These are phyloP conservation scores for Pelodytes ibericus DNA, from an alignment of 2,797 vertebrate species.

Conservation along the genomic window DNA sequence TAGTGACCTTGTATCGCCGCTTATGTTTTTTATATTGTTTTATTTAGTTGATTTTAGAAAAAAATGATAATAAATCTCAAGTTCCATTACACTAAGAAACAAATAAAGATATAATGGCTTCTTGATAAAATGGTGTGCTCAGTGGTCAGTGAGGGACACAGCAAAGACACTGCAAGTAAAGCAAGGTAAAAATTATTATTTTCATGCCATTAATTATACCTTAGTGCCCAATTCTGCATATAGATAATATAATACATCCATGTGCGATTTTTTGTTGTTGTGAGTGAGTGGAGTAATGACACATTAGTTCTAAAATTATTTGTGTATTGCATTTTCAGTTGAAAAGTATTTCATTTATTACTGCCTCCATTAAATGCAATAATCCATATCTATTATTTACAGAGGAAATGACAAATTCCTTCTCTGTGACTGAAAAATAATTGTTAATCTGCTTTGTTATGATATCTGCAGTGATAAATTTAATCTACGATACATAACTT, in stretches of 20 bases:
- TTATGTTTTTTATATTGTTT: not conserved
- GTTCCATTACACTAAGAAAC: slow-evolving; percentile 62
- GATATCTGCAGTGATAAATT: not conserved
- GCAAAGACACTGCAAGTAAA: slow-evolving; percentile 63
- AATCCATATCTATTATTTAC: slow-evolving; percentile 24
- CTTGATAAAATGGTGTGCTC: slow-evolving; percentile 78
- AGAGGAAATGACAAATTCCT: slow-evolving; percentile 11
- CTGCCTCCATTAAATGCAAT: slow-evolving; percentile 17
- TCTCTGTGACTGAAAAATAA: slow-evolving; percentile 2
- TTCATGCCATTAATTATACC: slow-evolving; percentile 72
- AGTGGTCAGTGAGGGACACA: slow-evolving; percentile 70
- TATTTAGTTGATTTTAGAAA: not conserved
- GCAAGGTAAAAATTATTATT: slow-evolving; percentile 72
- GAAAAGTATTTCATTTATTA: slow-evolving; percentile 11
- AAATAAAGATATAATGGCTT: slow-evolving; percentile 75
- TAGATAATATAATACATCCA: slow-evolving; percentile 60
- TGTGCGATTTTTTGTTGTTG: slow-evolving; percentile 62
- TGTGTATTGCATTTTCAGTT: slow-evolving; percentile 7
- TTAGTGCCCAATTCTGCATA: slow-evolving; percentile 62
- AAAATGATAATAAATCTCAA: not conserved
- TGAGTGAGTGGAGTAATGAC: slow-evolving; percentile 37
- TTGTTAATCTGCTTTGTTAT: slow-evolving; percentile 15
- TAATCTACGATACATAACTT: not conserved
- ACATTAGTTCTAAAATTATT: slow-evolving; percentile 25
- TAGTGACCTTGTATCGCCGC: too few species aligned